These are phyloP conservation scores for Alaudala cheleensis DNA, from an alignment of 2,113 vertebrate species.

Conservation along the genomic window DNA sequence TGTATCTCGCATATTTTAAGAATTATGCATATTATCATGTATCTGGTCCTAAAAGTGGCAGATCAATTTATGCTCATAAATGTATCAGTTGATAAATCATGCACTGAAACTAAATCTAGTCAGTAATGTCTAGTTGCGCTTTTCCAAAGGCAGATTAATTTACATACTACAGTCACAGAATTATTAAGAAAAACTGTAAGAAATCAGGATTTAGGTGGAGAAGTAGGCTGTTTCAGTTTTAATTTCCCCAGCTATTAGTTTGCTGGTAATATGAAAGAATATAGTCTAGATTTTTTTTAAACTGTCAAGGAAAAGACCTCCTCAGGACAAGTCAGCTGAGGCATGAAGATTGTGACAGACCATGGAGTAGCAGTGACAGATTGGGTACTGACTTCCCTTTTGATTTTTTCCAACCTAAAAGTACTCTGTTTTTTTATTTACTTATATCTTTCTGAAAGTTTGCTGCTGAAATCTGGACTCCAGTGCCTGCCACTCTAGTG, in stretches of 20 bases:
- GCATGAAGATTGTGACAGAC: background rate
- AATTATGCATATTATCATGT: background rate
- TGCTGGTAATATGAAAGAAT: background rate
- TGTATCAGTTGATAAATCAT: background rate
- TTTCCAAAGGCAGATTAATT: conserved; percentile 30
- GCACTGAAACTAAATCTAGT: background rate
- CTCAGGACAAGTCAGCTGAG: background rate
- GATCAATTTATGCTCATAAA: background rate
- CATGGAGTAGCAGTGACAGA: background rate
- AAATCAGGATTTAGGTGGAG: background rate
- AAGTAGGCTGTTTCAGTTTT: background rate
- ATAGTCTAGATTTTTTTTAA: background rate
- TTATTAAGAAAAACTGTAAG: background rate
- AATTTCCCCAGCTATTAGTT: background rate
- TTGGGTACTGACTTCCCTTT: background rate
- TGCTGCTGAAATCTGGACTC: background rate
- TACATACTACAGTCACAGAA: background rate
- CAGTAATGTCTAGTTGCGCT: background rate
- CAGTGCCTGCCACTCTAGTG: background rate
- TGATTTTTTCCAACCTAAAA: background rate
- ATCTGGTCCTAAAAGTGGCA: background rate
- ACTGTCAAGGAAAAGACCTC: background rate
- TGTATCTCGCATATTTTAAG: conserved; percentile 7
- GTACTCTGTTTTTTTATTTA: background rate
- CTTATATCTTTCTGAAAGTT: background rate